Percentiles rank a stretch among this genome's conserved stretches.
phyloP scores from a whole-genome alignment of 2,113 vertebrate species.

The Seriola quinqueradiata region DNA sequence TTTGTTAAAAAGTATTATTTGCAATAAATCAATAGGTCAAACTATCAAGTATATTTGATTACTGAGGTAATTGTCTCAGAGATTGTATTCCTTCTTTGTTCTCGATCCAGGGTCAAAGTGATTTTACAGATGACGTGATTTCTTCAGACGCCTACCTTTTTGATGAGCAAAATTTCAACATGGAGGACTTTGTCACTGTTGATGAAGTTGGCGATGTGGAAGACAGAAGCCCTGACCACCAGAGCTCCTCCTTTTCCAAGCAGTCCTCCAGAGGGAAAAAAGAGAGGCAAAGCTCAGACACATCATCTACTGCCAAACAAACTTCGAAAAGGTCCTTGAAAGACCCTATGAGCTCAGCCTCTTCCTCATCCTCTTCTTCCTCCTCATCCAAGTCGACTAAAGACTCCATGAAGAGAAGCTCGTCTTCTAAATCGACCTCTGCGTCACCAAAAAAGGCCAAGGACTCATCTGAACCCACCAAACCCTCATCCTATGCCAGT shows the following conservation, averaged over 20 bases:
- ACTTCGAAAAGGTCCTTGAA: slow-evolving; percentile 5
- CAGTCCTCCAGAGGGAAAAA: background rate
- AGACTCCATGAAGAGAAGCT: slow-evolving; percentile 14
- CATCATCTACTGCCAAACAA: background rate
- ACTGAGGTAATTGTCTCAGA: background rate
- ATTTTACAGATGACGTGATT: background rate
- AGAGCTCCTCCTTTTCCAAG: background rate
- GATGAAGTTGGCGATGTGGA: slow-evolving; percentile 60
- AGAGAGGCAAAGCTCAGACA: background rate
- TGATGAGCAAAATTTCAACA: slow-evolving; percentile 48
- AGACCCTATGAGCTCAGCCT: slow-evolving; percentile 3
- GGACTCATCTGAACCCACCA: slow-evolving; percentile 5
- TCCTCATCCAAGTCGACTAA: slow-evolving; percentile 17
- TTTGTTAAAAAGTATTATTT: no score
- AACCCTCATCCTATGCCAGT: background rate
- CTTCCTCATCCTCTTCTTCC: background rate
- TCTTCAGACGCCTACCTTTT: background rate
- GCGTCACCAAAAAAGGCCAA: slow-evolving; percentile 11
- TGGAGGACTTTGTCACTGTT: slow-evolving; percentile 73
- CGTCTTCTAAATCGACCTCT: background rate
- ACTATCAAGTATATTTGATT: no score
- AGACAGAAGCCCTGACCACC: background rate
- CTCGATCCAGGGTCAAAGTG: background rate
- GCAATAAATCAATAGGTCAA: no score
- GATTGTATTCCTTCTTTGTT: background rate